Conservation (phyloP, 1,140 invertebrate genomes). For the Bombus vancouverensis region DNA sequence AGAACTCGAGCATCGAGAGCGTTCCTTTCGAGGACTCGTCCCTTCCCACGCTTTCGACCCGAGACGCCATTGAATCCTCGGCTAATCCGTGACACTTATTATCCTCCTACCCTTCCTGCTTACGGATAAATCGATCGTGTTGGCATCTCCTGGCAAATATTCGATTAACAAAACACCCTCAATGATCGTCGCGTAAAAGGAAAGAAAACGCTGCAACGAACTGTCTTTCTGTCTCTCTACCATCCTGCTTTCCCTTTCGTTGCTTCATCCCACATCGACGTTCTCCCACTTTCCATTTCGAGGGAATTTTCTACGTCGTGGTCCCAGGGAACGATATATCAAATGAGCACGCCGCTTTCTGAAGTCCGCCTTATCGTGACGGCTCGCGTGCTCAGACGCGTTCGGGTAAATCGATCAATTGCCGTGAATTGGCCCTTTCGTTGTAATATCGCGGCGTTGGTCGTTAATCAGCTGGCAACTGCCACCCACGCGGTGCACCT, state of each 20-base stretch:
- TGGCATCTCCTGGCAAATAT: neutral
- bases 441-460: slow-evolving; percentile 28
- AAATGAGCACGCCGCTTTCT: neutral
- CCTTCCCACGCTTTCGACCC: neutral
- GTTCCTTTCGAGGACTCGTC: neutral
- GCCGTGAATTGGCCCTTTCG: slow-evolving; percentile 44
- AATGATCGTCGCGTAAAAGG: neutral
- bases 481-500: slow-evolving; percentile 11
- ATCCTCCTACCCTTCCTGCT: neutral
- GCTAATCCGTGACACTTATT: slow-evolving; percentile 17
- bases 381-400: slow-evolving; percentile 45
- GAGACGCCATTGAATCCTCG: neutral
- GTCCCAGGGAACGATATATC: neutral
- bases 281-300: slow-evolving; percentile 37
- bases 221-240: neutral
- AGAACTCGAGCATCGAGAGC: slow-evolving; percentile 8
- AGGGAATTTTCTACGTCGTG: neutral
- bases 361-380: slow-evolving; percentile 27
- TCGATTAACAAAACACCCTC: neutral
- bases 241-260: neutral
- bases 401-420: slow-evolving; percentile 54
- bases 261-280: neutral
- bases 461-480: slow-evolving; percentile 48
- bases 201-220: neutral
- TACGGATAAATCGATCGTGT: neutral